A percentile compares a stretch with the other conserved stretches of the same genome.
Evolutionary conservation across 2,113 vertebrate species (phyloP).

Genomic region (Sinosuthora webbiana): DNA sequence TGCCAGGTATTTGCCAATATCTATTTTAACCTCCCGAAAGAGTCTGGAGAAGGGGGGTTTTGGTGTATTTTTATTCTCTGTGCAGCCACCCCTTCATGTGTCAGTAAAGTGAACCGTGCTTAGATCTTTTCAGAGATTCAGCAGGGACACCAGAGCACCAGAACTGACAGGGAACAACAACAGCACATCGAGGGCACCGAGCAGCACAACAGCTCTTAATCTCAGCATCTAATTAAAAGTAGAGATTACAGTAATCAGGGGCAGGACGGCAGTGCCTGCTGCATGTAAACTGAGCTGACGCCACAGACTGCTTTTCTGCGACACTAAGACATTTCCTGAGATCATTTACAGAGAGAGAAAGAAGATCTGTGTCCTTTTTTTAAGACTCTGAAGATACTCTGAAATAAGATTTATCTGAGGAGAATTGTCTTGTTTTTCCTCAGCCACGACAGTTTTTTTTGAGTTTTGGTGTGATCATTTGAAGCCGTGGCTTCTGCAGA

Average conservation of each 20-base stretch:
- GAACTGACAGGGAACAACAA: neutral
- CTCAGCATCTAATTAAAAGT: slow-evolving; percentile 42
- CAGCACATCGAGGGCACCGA: neutral
- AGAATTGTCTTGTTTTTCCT: neutral
- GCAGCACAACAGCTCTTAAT: neutral
- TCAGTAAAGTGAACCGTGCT: neutral
- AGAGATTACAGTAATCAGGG: slow-evolving; percentile 31
- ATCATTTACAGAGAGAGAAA: neutral
- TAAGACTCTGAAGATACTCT: neutral
- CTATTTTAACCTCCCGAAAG: neutral
- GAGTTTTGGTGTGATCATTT: neutral
- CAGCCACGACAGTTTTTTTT: neutral
- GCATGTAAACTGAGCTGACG: neutral
- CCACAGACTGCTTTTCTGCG: neutral
- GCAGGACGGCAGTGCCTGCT: neutral
- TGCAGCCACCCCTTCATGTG: fast-evolving
- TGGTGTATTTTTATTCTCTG: neutral
- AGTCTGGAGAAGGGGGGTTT: neutral
- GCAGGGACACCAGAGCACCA: neutral
- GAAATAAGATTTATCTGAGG: neutral
- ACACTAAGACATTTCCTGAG: neutral
- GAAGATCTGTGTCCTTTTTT: neutral
- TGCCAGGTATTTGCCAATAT: neutral
- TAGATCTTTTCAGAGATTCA: neutral
- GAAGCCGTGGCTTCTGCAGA: neutral